Percentiles rank a stretch among this genome's conserved stretches.
phyloP scores from a whole-genome alignment of 2,888 invertebrate species.

The Eumacrocentrus americanus region DNA sequence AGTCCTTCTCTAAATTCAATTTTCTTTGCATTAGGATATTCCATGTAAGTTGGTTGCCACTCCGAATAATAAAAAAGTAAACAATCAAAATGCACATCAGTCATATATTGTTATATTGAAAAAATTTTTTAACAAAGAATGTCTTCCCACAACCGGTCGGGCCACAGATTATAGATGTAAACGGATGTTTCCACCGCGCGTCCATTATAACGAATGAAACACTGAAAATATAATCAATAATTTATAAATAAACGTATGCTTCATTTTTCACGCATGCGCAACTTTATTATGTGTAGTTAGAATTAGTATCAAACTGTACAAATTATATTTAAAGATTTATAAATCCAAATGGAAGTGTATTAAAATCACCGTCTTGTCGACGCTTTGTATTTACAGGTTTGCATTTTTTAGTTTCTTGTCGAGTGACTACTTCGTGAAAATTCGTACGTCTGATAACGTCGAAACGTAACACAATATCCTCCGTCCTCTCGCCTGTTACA shows the following conservation, averaged over 20 bases:
- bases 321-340: neutral
- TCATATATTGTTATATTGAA: neutral
- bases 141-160: conserved; percentile 13
- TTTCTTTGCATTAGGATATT: neutral
- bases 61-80: conserved; percentile 33
- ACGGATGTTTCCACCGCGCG: conserved; percentile 24
- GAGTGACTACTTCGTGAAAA: conserved; percentile 13
- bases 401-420: neutral
- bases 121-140: conserved; percentile 11
- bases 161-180: conserved; percentile 18
- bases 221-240: neutral
- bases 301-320: too few relatives aligned
- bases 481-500: conserved; percentile 10
- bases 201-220: conserved; percentile 13
- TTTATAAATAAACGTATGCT: too few relatives aligned
- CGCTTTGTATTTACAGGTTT: conserved; percentile 6
- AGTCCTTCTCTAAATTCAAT: too few relatives aligned
- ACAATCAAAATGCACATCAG: conserved; percentile 22
- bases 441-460: conserved; percentile 12
- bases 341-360: conserved; percentile 10
- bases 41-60: conserved; percentile 25
- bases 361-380: neutral
- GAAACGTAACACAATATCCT: conserved; percentile 11
- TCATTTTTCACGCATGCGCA: too few relatives aligned
- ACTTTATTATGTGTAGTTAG: too few relatives aligned